Base-by-base conservation (phyloP, 1,140 invertebrate genomes). In the Scaptomyza hsui region DNA sequence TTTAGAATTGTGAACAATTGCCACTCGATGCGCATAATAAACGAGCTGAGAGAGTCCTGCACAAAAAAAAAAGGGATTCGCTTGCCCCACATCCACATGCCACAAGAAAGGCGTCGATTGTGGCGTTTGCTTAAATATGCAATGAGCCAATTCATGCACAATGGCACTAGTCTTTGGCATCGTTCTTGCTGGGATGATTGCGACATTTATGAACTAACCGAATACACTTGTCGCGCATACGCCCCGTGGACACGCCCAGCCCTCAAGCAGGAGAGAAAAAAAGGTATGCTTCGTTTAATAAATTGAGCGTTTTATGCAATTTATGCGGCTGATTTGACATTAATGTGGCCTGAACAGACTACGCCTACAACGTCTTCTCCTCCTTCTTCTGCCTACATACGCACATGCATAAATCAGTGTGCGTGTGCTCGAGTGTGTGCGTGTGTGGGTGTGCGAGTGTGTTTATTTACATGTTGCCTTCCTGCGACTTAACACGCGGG, bases 261-360 rank as follows among this genome's bases (percentile, higher is more conserved):
- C 47, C 15, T 3, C 13, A 5, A 29, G 6, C 26, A 29, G 9
- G 26, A 6, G 26, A 26, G 3, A 26, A 26, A 6, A 32, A 1
- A 49, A 59, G 72, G 59, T 64, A 76, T 55, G 83, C 72, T 68
- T 88, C 82, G 75, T 88, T 88, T 52, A 88, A 88, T 88, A 88
- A 88, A 88, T 88, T 78, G 82, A 88, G 78, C 82, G 78, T 88
- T 88, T 88, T 88, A 78, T 65, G 78, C 74, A 86, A 90, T 90
- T 90, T 90, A 90, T 90, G 89, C 89, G 83, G 44, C 80, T 90
- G 86, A 90, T 90, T 90, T 90, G 89, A 90, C 89, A 77, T 90
- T 90, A 90, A 90, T 90, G 89, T 78, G 74, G 51, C 89, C 78
- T 65, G 72, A 89, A 89, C 77, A 78, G 72, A 81, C 77, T 37